Percentiles rank a stretch among this genome's conserved stretches.
phyloP scores from a whole-genome alignment of 2,797 vertebrate species.

The Hoplostethus atlanticus region DNA sequence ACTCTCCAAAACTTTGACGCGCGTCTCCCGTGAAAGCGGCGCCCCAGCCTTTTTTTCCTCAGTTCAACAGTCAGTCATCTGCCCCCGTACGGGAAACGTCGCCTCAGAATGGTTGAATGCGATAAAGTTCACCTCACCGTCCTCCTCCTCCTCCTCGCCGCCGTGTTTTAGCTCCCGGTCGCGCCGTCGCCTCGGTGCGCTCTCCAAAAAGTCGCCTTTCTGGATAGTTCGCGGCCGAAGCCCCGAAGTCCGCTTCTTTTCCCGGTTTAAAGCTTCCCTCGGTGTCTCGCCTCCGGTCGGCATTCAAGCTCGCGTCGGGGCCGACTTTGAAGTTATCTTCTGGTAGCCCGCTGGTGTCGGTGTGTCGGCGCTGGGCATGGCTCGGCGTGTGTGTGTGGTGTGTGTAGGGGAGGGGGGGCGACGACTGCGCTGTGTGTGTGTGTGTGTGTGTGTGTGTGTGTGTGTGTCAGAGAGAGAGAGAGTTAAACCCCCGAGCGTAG shows the following conservation, averaged over 20 bases:
- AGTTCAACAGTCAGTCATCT: slow-evolving; percentile 10
- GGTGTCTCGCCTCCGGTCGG: slow-evolving; percentile 29
- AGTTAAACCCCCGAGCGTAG: slow-evolving; percentile 82
- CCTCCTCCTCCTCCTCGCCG: slow-evolving; percentile 47
- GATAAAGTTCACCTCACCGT: slow-evolving; percentile 34
- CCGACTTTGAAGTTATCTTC: slow-evolving; percentile 68
- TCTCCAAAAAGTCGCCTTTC: slow-evolving; percentile 62
- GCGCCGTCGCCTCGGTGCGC: slow-evolving; percentile 69
- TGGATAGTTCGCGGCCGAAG: slow-evolving; percentile 31
- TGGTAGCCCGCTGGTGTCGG: slow-evolving; percentile 53
- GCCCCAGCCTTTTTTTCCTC: neutral
- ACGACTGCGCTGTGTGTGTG: slow-evolving; percentile 75
- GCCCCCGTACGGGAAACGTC: slow-evolving; percentile 35
- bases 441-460: slow-evolving; percentile 19
- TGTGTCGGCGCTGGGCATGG: slow-evolving; percentile 60
- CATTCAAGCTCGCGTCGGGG: slow-evolving; percentile 48
- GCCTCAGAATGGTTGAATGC: slow-evolving; percentile 26
- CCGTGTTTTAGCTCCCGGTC: slow-evolving; percentile 57
- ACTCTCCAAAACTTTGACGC: slow-evolving; percentile 69
- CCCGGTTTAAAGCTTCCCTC: slow-evolving; percentile 13
- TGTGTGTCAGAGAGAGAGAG: slow-evolving; percentile 5
- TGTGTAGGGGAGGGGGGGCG: too few relatives aligned
- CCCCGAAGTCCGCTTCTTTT: slow-evolving; percentile 14
- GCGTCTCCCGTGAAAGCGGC: slow-evolving; percentile 49
- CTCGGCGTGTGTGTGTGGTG: slow-evolving; percentile 65